A percentile compares a stretch with the other conserved stretches of the same genome.
phyloP scores from a whole-genome alignment of 1,140 invertebrate genomes.

The Coenobita brevimanus region DNA sequence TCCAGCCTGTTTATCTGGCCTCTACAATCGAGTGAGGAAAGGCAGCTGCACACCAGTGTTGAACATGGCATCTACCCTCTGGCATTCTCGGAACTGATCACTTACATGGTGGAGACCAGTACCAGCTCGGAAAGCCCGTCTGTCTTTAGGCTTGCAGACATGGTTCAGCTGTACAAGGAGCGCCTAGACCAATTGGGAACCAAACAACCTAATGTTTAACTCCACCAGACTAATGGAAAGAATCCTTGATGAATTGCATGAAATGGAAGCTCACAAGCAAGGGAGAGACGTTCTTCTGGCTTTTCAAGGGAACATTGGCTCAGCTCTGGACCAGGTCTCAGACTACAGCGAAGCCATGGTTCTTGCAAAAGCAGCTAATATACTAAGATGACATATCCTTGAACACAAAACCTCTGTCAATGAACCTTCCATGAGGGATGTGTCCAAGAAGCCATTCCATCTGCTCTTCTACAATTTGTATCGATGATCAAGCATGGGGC shows the following conservation, averaged over 20 bases:
- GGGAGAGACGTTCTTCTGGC: not conserved
- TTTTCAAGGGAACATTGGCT: not conserved
- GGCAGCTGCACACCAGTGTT: not conserved
- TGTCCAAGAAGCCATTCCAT: slow-evolving; percentile 1
- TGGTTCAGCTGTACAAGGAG: not conserved
- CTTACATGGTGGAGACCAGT: not conserved
- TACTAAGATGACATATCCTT: not conserved
- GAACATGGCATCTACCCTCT: not conserved
- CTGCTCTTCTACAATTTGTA: slow-evolving; percentile 11
- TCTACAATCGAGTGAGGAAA: not conserved
- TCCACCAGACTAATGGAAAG: not conserved
- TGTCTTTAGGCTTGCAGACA: not conserved
- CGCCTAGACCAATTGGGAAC: not conserved
- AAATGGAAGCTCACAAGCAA: not conserved
- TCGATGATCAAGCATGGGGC: not conserved
- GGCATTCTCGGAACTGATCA: slow-evolving; percentile 10
- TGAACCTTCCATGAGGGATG: not conserved
- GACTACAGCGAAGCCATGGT: not conserved
- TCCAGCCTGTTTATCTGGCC: not conserved
- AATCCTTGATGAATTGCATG: not conserved
- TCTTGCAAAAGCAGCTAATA: not conserved
- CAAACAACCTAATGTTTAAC: not conserved
- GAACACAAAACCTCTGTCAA: not conserved
- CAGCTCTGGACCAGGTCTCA: not conserved
- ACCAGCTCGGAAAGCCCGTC: not conserved